These are phyloP conservation scores for Sterrhoptilus dennistouni DNA, from an alignment of 2,113 vertebrate genomes.

Conservation along the genomic window DNA sequence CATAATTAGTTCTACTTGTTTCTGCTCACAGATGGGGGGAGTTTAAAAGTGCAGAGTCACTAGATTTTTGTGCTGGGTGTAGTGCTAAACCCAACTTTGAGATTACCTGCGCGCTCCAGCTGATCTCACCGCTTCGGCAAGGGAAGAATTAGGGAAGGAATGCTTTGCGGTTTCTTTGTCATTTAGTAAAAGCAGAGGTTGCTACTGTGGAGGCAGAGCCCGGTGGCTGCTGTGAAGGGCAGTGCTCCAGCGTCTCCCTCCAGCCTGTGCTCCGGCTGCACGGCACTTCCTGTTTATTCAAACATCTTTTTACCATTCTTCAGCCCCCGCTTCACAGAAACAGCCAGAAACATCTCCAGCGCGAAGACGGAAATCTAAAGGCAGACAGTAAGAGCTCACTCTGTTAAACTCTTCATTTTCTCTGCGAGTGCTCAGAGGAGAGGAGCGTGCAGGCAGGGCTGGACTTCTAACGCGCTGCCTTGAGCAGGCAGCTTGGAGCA, in stretches of 20 bases:
- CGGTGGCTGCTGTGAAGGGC: conserved; percentile 77
- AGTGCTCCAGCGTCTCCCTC: conserved; percentile 86
- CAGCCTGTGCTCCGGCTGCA: conserved; percentile 82
- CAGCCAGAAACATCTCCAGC: conserved; percentile 80
- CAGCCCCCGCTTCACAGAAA: conserved; percentile 83
- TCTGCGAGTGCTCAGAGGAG: conserved; percentile 65
- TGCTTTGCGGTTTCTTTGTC: conserved; percentile 80
- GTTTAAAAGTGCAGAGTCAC: not conserved
- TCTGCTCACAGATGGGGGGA: not conserved
- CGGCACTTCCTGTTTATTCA: conserved; percentile 98
- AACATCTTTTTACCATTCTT: conserved; percentile 88
- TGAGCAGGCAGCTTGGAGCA: conserved; percentile 1
- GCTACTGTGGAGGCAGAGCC: conserved; percentile 79
- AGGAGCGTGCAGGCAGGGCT: conserved; percentile 40
- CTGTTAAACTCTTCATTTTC: conserved; percentile 77
- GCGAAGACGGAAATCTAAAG: conserved; percentile 77
- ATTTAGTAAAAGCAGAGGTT: conserved; percentile 72
- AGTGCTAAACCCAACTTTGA: conserved; percentile 49
- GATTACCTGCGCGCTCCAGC: conserved; percentile 71
- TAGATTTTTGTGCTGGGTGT: not conserved
- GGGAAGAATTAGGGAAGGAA: conserved; percentile 72
- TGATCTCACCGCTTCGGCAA: conserved; percentile 36
- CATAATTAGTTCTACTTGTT: conserved; percentile 47
- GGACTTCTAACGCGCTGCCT: conserved; percentile 67
- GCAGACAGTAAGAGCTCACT: conserved; percentile 72